phyloP scores from a whole-genome alignment of 1,140 invertebrate species.

The Anastatus disparis region DNA sequence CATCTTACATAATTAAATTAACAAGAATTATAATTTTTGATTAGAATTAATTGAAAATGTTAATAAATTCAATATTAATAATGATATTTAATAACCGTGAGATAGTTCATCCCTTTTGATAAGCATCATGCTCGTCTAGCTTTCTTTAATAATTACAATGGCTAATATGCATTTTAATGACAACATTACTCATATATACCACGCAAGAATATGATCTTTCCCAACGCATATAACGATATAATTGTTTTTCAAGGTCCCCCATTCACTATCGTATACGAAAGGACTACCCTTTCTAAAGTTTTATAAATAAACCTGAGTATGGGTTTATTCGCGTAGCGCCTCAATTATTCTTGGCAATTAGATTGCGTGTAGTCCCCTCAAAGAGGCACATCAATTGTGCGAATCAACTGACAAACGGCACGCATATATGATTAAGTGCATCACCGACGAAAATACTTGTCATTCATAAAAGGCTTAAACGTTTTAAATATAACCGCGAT shows the following conservation, averaged over 20 bases:
- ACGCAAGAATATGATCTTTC: slow-evolving; percentile 16
- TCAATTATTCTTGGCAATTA: slow-evolving; percentile 34
- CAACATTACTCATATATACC: neutral
- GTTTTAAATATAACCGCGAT: neutral
- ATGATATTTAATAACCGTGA: slow-evolving; percentile 28
- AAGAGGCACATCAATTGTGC: slow-evolving; percentile 32
- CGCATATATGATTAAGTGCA: slow-evolving; percentile 18
- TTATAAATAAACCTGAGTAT: slow-evolving; percentile 31
- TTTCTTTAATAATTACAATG: slow-evolving; percentile 17
- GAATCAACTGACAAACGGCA: slow-evolving; percentile 32
- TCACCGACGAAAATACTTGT: slow-evolving; percentile 13
- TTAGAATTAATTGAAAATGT: too few species aligned
- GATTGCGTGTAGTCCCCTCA: neutral
- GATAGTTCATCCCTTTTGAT: neutral
- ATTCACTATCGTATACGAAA: neutral
- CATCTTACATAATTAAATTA: too few species aligned
- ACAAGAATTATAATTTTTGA: too few species aligned
- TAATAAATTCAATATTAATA: too few species aligned
- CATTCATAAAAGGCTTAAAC: neutral
- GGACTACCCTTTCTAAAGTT: slow-evolving; percentile 22
- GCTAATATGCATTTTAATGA: slow-evolving; percentile 34
- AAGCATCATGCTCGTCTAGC: neutral
- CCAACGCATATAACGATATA: neutral
- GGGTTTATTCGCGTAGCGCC: neutral
- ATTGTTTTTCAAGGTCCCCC: slow-evolving; percentile 33